Percentiles rank a stretch among this genome's conserved stretches.
Evolutionary conservation across 2,797 vertebrate genomes (phyloP).

Genomic region (Lacerta viridis): DNA sequence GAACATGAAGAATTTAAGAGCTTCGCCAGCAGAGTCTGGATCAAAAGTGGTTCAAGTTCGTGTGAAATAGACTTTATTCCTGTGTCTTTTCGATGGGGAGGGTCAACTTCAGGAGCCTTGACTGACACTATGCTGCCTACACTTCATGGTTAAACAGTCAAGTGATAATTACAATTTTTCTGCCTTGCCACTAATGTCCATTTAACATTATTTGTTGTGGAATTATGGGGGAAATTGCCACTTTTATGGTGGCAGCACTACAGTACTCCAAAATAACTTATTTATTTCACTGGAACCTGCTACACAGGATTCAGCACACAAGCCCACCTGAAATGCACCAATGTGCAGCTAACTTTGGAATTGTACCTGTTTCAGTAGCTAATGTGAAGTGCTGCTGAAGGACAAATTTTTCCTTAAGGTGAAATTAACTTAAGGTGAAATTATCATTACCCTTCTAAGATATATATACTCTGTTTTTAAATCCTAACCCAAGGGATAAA

Average conservation of each 20-base stretch:
- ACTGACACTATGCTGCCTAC: not conserved
- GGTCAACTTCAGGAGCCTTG: slow-evolving; percentile 33
- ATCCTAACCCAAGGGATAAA: not conserved
- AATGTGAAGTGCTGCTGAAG: not conserved
- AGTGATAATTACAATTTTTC: too few species aligned
- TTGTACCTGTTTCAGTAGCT: not conserved
- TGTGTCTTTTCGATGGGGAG: slow-evolving; percentile 37
- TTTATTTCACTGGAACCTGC: not conserved
- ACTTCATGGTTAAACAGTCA: not conserved
- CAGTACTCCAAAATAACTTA: not conserved
- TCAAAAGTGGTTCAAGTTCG: not conserved
- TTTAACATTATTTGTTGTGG: too few species aligned
- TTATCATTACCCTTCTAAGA: not conserved
- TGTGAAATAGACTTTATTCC: slow-evolving; percentile 27
- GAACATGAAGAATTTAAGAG: not conserved
- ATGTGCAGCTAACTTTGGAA: not conserved
- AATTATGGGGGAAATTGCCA: not conserved
- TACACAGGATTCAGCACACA: not conserved
- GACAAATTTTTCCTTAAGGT: not conserved
- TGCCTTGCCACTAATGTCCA: too few species aligned
- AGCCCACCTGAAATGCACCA: not conserved
- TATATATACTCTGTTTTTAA: not conserved
- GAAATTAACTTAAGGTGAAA: not conserved
- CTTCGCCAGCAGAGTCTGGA: not conserved
- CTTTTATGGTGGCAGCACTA: not conserved